Base-by-base conservation (phyloP, 53 echinoderm and acorn worm species). In the Patiria pectinifera region DNA sequence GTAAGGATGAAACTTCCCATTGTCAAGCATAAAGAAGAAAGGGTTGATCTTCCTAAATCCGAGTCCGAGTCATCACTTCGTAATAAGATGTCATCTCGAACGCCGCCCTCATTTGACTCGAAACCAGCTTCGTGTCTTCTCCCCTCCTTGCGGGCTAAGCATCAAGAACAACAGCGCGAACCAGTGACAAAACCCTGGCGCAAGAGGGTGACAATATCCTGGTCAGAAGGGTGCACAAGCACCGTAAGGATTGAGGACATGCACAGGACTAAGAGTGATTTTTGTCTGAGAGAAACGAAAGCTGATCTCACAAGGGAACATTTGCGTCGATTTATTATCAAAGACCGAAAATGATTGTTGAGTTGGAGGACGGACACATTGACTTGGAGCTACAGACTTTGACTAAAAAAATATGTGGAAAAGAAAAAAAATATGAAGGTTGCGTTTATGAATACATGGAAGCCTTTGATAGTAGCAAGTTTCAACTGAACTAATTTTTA, bases 161-260 rank as follows among this genome's bases (percentile, higher is more conserved):
- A 87, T 13, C 35, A 35, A 35, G 79, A 60, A 78, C 89, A 59
- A 6, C 26, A 11, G 25, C 89, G 79, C 21, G 63, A 80, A 63
- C 6, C 79, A 9, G 19, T n/a, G 79, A n/a, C 62, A 45, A 89
- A 80, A 89, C 89, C 78, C 80, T 89, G 89, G 89, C 89, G 89
- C 13, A 79, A 89, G 80, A 79, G 89, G 66, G 89, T 89, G 80
- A 89, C 89, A 3, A 22, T 89, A 11, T 89, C 89, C 0, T 89
- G 89, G 89, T 66, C 89, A 46, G 89, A 89, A n/a, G 89, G 89
- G 21, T 59, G 79, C 47, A 11, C 89, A 13, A 89, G 89, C 69
- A 78, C 44, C 25, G 89, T 89, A 62, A 79, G 26, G 18, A 89
- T 89, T 11, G 89, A 89, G 63, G 80, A 89, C 47, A 59, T 44